Percentiles rank a stretch among this genome's conserved stretches.
Evolutionary conservation across 1,140 invertebrate genomes (phyloP).

Genomic region (Aphis craccivora): DNA sequence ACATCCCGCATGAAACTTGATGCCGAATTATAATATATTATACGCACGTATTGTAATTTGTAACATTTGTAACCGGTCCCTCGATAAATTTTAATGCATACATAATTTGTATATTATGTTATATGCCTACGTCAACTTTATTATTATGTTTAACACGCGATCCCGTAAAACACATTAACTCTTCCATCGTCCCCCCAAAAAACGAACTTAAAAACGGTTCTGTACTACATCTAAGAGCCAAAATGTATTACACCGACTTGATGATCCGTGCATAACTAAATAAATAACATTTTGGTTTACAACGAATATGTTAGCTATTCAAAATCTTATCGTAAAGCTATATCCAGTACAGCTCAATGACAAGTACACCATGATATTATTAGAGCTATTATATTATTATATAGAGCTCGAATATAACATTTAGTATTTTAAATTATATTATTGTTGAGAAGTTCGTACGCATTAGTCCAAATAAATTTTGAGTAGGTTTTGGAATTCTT

Average conservation of each 20-base stretch:
- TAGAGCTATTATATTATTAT: not conserved
- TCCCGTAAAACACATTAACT: not conserved
- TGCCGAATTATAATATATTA: not conserved
- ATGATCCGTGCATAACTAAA: not conserved
- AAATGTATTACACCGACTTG: not conserved
- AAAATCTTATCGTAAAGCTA: not conserved
- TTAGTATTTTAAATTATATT: not conserved
- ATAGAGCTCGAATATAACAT: not conserved
- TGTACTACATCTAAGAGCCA: not conserved
- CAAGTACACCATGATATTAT: not conserved
- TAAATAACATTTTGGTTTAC: not conserved
- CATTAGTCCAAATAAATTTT: not conserved
- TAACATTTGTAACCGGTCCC: not conserved
- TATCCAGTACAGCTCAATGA: not conserved
- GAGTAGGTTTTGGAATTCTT: not conserved
- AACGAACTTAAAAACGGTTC: not conserved
- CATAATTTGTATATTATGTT: not conserved
- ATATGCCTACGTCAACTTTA: not conserved
- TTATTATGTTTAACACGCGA: not conserved
- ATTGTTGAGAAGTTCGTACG: not conserved
- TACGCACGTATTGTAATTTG: not conserved
- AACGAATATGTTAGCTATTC: not conserved
- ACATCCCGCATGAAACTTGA: not conserved
- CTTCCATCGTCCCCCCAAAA: not conserved
- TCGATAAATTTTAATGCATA: not conserved